Evolutionary conservation across 2,797 vertebrate species (phyloP).

Genomic region (Odontamblyopus rebecca): DNA sequence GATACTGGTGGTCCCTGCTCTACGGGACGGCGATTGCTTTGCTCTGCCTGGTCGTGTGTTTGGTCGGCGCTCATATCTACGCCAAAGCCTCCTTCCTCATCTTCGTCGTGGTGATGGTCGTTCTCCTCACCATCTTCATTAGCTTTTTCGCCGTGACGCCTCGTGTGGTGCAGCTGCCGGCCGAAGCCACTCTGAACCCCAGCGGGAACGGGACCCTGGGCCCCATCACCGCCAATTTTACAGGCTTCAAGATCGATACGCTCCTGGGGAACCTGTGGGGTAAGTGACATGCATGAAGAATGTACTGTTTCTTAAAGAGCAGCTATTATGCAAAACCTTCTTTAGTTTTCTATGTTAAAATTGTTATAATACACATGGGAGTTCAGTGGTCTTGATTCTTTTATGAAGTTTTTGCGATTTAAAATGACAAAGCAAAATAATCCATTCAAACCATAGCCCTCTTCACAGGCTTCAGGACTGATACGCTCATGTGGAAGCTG

Average conservation of each 20-base stretch:
- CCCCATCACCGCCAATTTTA: slow-evolving; percentile 72
- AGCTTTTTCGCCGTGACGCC: slow-evolving; percentile 73
- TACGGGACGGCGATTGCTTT: slow-evolving; percentile 80
- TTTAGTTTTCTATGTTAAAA: no score
- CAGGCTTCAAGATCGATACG: slow-evolving; percentile 85
- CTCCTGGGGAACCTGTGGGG: slow-evolving; percentile 81
- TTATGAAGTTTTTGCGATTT: no score
- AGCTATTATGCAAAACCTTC: no score
- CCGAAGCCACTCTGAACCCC: not conserved
- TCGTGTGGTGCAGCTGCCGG: slow-evolving; percentile 57
- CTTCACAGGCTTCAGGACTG: slow-evolving; percentile 86
- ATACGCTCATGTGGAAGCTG: slow-evolving; percentile 76
- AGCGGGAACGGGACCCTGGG: slow-evolving; percentile 45
- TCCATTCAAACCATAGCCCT: slow-evolving; percentile 45
- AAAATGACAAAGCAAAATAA: no score
- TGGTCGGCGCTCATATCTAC: slow-evolving; percentile 83
- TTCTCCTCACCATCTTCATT: slow-evolving; percentile 73
- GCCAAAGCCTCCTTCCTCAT: slow-evolving; percentile 81
- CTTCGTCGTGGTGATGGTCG: slow-evolving; percentile 73
- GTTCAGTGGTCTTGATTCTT: no score
- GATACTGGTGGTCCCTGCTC: slow-evolving; percentile 89
- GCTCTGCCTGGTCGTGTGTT: slow-evolving; percentile 86
- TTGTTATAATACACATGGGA: no score
- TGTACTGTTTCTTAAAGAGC: no score
- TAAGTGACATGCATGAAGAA: slow-evolving; percentile 56